A percentile compares a stretch with the other conserved stretches of the same genome.
Evolutionary conservation across 2,888 invertebrate species (phyloP).

Genomic region (Cryptophagus acutangulus): DNA sequence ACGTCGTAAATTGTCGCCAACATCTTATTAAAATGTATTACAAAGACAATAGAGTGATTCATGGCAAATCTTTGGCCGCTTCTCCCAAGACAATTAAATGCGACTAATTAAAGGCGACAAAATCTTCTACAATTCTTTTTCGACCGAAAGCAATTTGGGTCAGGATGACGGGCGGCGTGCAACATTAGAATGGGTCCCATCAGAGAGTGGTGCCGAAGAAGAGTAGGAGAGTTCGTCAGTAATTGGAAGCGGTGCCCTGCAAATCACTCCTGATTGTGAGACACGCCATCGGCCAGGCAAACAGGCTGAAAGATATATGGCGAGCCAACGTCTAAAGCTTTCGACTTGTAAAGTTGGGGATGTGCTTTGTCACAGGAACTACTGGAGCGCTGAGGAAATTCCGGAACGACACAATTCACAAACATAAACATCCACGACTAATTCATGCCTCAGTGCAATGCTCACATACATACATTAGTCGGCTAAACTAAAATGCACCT

Average conservation of each 20-base stretch:
- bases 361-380: slow-evolving; percentile 37
- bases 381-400: slow-evolving; percentile 27
- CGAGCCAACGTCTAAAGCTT: slow-evolving; percentile 38
- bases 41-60: slow-evolving; percentile 6
- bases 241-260: slow-evolving; percentile 41
- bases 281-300: slow-evolving; percentile 39
- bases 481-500: too few relatives aligned
- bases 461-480: too few relatives aligned
- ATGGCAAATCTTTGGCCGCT: slow-evolving; percentile 1
- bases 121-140: slow-evolving; percentile 16
- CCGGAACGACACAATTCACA: slow-evolving; percentile 32
- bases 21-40: slow-evolving; percentile 10
- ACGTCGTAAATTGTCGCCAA: slow-evolving; percentile 6
- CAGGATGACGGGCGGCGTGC: slow-evolving; percentile 14
- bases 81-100: slow-evolving; percentile 15
- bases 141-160: slow-evolving; percentile 14
- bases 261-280: slow-evolving; percentile 43
- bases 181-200: slow-evolving; percentile 26
- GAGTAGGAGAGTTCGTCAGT: slow-evolving; percentile 36
- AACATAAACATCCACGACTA: slow-evolving; percentile 27
- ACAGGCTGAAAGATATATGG: slow-evolving; percentile 41
- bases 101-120: slow-evolving; percentile 19
- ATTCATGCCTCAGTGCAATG: slow-evolving; percentile 26
- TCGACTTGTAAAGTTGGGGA: slow-evolving; percentile 38
- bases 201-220: slow-evolving; percentile 16